Conservation (phyloP, 2,888 invertebrate species). For the Oligia fasciuncula region DNA sequence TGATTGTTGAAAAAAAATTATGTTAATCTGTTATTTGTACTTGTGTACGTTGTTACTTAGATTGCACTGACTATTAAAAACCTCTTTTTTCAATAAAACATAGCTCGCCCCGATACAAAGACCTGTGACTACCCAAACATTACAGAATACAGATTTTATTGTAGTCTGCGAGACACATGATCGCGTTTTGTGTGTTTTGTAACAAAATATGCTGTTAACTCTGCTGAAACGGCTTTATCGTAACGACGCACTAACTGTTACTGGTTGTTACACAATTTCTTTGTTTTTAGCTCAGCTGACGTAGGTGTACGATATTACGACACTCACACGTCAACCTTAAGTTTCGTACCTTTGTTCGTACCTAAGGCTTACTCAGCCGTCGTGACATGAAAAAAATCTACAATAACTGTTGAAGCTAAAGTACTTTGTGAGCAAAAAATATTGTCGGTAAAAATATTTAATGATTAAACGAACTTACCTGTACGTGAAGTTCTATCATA, state of each 20-base stretch:
- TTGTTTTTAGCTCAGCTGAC: constrained; percentile 32
- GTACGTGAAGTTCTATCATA: too few species aligned
- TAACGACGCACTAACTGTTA: constrained; percentile 25
- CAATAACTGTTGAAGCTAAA: constrained; percentile 2
- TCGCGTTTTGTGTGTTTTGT: constrained; percentile 40
- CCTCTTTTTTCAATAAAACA: constrained; percentile 6
- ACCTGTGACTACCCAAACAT: constrained; percentile 14
- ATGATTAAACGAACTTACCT: too few species aligned
- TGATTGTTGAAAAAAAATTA: too few species aligned
- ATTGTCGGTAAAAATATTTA: too few species aligned
- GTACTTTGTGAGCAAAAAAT: background rate
- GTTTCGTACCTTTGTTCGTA: too few species aligned
- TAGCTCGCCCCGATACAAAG: constrained; percentile 6
- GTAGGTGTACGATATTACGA: background rate
- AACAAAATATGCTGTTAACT: constrained; percentile 37
- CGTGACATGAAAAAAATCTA: constrained; percentile 1
- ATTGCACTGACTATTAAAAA: background rate
- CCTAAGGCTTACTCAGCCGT: background rate
- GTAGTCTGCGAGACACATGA: constrained; percentile 39
- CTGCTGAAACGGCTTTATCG: constrained; percentile 34
- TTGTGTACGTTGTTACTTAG: background rate
- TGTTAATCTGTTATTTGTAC: too few species aligned
- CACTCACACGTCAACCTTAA: too few species aligned
- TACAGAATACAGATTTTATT: constrained; percentile 30
- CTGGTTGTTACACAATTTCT: constrained; percentile 31